These are phyloP conservation scores for Polymixis lichenea DNA, from an alignment of 2,888 invertebrate species.

Conservation along the genomic window DNA sequence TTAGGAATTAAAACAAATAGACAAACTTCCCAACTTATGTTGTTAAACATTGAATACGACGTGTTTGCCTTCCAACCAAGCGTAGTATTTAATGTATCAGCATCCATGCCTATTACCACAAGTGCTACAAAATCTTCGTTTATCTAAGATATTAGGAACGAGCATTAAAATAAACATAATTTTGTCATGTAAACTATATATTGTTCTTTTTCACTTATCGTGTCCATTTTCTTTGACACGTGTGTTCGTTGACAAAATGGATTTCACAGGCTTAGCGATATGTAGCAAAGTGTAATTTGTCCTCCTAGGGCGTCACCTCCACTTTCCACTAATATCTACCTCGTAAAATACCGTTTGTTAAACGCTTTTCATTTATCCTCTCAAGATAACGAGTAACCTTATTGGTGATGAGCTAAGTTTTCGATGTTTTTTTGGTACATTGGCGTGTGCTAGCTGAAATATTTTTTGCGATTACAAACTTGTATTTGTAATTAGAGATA, in stretches of 20 bases:
- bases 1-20: background rate
- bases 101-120: background rate
- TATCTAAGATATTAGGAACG: background rate
- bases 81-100: background rate
- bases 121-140: background rate
- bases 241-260: conserved; percentile 8
- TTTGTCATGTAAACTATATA: conserved; percentile 9
- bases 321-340: too few relatives aligned
- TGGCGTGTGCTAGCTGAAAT: too few relatives aligned
- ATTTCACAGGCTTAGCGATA: background rate
- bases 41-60: too few relatives aligned
- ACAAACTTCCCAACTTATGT: background rate
- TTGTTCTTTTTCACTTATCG: conserved; percentile 29
- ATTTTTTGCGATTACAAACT: too few relatives aligned
- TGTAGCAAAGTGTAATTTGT: background rate
- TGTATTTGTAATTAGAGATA: too few relatives aligned
- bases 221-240: conserved; percentile 10
- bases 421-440: too few relatives aligned
- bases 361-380: too few relatives aligned
- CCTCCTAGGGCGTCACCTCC: too few relatives aligned
- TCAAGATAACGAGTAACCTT: too few relatives aligned
- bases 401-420: too few relatives aligned
- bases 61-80: background rate
- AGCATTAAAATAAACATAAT: conserved; percentile 5
- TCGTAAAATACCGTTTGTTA: too few relatives aligned